phyloP scores from a whole-genome alignment of 2,797 vertebrate genomes.

The Bryconaethiops microstoma region DNA sequence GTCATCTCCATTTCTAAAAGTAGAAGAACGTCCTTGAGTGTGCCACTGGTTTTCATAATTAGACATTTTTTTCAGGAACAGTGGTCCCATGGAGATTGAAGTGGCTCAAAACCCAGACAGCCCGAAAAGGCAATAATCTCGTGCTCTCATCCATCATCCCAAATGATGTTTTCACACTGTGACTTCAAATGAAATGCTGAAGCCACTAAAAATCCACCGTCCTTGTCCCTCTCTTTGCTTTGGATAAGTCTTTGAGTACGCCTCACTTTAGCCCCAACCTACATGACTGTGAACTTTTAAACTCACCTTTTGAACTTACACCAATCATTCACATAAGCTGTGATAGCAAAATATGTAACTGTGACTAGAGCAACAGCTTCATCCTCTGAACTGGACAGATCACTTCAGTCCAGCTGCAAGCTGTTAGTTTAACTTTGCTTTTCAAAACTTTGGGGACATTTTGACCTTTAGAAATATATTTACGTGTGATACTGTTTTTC shows the following conservation, averaged over 20 bases:
- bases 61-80: conserved; percentile 46
- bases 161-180: conserved; percentile 50
- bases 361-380: not conserved
- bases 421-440: not conserved
- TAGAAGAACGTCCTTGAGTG: not conserved
- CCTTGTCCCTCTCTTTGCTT: not conserved
- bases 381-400: conserved; percentile 1
- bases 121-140: conserved; percentile 54
- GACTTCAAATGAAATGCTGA: conserved; percentile 33
- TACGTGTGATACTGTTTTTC: not conserved
- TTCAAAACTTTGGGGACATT: not conserved
- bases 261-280: not conserved
- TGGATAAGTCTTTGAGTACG: not conserved
- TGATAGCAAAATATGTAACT: not conserved
- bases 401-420: not conserved
- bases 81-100: conserved; percentile 23
- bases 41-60: conserved; percentile 30
- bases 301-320: conserved; percentile 8
- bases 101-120: conserved; percentile 29
- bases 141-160: conserved; percentile 55
- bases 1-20: not conserved
- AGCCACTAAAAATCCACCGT: not conserved
- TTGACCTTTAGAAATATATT: not conserved
- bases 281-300: conserved; percentile 4
- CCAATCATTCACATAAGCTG: not conserved